phyloP scores from a whole-genome alignment of 2,888 invertebrate genomes.

The Baccha elongata region DNA sequence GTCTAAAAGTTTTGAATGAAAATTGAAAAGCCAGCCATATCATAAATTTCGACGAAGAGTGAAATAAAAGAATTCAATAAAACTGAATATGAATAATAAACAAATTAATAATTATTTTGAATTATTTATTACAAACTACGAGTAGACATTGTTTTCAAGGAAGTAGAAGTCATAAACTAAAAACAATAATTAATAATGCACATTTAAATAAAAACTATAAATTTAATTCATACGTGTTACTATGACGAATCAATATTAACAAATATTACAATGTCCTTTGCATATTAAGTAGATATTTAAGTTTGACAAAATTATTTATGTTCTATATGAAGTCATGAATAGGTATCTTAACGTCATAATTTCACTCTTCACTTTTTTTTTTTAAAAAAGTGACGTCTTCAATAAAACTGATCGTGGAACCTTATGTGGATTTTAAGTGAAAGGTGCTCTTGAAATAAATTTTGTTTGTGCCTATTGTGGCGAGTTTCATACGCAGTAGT shows the following conservation, averaged over 20 bases:
- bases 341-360: neutral
- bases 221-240: conserved; percentile 10
- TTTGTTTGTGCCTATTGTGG: too few relatives aligned
- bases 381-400: neutral
- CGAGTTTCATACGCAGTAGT: too few relatives aligned
- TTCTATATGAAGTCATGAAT: neutral
- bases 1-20: too few relatives aligned
- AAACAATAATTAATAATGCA: conserved; percentile 8
- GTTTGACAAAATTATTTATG: conserved; percentile 11
- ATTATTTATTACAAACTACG: neutral
- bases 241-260: neutral
- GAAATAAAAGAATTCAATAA: too few relatives aligned
- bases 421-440: too few relatives aligned
- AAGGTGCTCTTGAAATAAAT: too few relatives aligned
- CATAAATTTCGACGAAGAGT: too few relatives aligned
- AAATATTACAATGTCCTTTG: neutral
- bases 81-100: neutral
- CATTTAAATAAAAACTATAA: conserved; percentile 40
- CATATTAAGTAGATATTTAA: conserved; percentile 10
- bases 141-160: neutral
- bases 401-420: neutral
- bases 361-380: conserved; percentile 19
- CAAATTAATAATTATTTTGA: neutral
- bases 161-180: conserved; percentile 22
- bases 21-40: too few relatives aligned